Evolutionary conservation across 2,113 vertebrate species (phyloP).

Genomic region (Anoplopoma fimbria): DNA sequence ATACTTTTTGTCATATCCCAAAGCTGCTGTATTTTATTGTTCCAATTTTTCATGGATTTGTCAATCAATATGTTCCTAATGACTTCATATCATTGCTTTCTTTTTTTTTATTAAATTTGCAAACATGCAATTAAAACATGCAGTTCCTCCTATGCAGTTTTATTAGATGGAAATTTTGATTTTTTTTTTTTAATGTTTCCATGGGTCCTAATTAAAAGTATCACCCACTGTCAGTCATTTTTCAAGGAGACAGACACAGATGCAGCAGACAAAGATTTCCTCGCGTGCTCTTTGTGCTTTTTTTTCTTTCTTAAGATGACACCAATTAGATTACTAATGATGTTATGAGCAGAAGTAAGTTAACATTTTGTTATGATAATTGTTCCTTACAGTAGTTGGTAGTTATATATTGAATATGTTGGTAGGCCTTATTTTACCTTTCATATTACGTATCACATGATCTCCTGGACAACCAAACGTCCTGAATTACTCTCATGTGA

Average conservation of each 20-base stretch:
- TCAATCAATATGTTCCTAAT: background rate
- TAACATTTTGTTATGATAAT: no score
- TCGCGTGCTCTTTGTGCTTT: no score
- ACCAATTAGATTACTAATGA: no score
- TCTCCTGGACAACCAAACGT: background rate
- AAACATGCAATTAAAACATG: background rate
- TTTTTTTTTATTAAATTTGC: background rate
- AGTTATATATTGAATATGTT: no score
- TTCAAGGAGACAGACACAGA: no score
- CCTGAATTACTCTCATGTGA: background rate
- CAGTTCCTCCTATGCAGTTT: no score
- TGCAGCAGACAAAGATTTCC: no score
- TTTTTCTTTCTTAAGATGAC: no score
- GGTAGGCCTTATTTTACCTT: constrained; percentile 39
- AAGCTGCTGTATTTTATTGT: background rate
- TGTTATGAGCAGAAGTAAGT: no score
- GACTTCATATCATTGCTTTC: background rate
- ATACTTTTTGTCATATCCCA: no score
- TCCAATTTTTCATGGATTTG: background rate
- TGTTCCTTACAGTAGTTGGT: no score
- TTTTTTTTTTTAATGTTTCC: background rate
- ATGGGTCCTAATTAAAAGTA: background rate
- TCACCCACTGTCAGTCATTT: no score
- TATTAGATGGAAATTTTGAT: background rate
- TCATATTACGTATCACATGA: background rate